These are phyloP conservation scores for Lepus americanus DNA, from an alignment of 2,113 vertebrate genomes.

Conservation along the genomic window DNA sequence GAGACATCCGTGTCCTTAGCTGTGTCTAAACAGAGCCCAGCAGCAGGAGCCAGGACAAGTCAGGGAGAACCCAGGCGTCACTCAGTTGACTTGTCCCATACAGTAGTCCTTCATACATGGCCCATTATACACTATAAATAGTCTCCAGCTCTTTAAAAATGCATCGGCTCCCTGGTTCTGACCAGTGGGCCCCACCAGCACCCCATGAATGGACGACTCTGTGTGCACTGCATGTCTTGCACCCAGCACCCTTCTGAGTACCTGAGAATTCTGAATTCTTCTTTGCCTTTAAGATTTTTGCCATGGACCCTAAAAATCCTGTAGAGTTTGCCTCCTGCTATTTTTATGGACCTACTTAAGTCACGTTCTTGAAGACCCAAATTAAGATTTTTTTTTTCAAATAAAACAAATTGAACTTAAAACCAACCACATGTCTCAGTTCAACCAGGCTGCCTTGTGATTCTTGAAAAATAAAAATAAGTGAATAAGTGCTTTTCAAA, in stretches of 20 bases:
- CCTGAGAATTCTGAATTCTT: neutral
- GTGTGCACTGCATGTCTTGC: neutral
- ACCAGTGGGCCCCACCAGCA: accelerated
- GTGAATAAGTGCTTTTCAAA: slow-evolving; percentile 85
- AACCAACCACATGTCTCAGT: slow-evolving; percentile 81
- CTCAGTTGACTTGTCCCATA: accelerated
- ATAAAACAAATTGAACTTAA: slow-evolving; percentile 86
- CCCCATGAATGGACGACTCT: accelerated
- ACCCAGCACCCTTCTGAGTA: neutral
- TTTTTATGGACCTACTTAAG: slow-evolving; percentile 77
- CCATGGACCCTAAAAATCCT: neutral
- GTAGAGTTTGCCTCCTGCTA: slow-evolving; percentile 56
- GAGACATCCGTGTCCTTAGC: accelerated
- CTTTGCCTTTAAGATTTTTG: slow-evolving; percentile 49
- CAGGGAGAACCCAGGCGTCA: accelerated
- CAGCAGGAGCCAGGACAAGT: neutral
- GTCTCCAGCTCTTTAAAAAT: neutral
- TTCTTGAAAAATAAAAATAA: slow-evolving; percentile 86
- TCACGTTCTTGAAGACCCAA: slow-evolving; percentile 75
- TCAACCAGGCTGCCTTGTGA: slow-evolving; percentile 70
- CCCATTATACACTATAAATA: accelerated
- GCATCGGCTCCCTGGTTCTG: accelerated
- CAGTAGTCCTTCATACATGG: accelerated
- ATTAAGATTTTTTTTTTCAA: slow-evolving; percentile 79
- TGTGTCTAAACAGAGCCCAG: neutral